These are phyloP conservation scores for Drosophila demipolita DNA, from an alignment of 2,888 invertebrate species.

Conservation along the genomic window DNA sequence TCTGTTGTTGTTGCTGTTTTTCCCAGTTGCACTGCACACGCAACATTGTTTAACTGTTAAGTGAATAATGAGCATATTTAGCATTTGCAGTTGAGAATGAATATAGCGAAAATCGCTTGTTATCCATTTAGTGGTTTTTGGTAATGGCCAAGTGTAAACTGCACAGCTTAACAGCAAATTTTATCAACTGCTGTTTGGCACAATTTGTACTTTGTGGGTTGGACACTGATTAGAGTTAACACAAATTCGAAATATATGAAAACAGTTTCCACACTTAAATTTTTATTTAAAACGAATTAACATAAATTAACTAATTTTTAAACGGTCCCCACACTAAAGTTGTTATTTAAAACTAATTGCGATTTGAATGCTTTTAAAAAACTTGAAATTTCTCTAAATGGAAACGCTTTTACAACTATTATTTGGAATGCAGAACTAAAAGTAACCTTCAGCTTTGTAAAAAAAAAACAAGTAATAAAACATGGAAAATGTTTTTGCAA, in stretches of 20 bases:
- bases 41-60: not conserved
- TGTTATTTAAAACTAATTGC: not conserved
- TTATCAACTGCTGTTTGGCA: not conserved
- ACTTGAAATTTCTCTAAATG: conserved; percentile 4
- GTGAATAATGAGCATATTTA: conserved; percentile 2
- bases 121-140: not conserved
- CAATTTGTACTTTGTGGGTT: not conserved
- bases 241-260: not conserved
- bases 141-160: not conserved
- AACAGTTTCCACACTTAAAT: too few relatives aligned
- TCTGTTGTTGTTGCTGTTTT: not conserved
- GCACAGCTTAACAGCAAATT: not conserved
- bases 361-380: not conserved
- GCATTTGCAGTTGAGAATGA: not conserved
- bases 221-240: not conserved
- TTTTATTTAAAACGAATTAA: too few relatives aligned
- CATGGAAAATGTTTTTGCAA: conserved; percentile 11
- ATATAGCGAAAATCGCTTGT: not conserved
- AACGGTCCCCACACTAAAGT: not conserved
- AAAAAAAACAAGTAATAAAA: conserved; percentile 6
- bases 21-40: not conserved
- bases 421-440: not conserved
- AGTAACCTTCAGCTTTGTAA: conserved; percentile 5
- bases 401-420: not conserved
- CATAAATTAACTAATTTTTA: not conserved